A percentile compares a stretch with the other conserved stretches of the same genome.
These are phyloP conservation scores for Lycaena phlaeas DNA, from an alignment of 2,888 invertebrate genomes.

Conservation along the genomic window DNA sequence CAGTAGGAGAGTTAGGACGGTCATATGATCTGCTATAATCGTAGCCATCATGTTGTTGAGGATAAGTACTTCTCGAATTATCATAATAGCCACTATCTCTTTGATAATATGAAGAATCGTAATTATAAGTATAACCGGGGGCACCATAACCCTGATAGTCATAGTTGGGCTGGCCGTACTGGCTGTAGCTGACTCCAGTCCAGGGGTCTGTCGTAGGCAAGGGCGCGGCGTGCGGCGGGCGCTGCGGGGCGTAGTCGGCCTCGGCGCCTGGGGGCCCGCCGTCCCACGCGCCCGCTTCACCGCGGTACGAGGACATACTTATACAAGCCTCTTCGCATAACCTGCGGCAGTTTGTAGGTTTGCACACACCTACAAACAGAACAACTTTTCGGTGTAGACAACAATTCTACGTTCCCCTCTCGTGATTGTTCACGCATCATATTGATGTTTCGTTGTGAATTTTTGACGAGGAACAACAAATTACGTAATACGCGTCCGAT, in stretches of 20 bases:
- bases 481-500: constrained; percentile 61
- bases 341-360: constrained; percentile 73
- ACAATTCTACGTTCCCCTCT: constrained; percentile 54
- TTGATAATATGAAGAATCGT: constrained; percentile 48
- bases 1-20: constrained; percentile 28
- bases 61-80: constrained; percentile 26
- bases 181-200: constrained; percentile 61
- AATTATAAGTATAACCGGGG: constrained; percentile 36
- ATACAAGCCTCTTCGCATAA: constrained; percentile 61
- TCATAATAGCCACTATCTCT: constrained; percentile 37
- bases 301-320: constrained; percentile 66
- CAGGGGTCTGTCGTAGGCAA: constrained; percentile 60
- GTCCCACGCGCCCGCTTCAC: constrained; percentile 55
- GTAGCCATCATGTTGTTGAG: constrained; percentile 24
- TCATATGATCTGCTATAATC: constrained; percentile 27
- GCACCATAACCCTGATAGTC: constrained; percentile 47
- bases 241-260: constrained; percentile 61
- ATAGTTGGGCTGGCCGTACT: constrained; percentile 46
- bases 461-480: constrained; percentile 58
- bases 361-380: constrained; percentile 79
- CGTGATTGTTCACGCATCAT: constrained; percentile 43
- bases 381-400: constrained; percentile 78
- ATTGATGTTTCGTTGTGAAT: constrained; percentile 45
- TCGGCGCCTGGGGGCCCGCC: constrained; percentile 70
- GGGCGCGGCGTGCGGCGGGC: constrained; percentile 40